These are phyloP conservation scores for Nothobranchius furzeri DNA, from an alignment of 2,113 vertebrate genomes.

Conservation along the genomic window DNA sequence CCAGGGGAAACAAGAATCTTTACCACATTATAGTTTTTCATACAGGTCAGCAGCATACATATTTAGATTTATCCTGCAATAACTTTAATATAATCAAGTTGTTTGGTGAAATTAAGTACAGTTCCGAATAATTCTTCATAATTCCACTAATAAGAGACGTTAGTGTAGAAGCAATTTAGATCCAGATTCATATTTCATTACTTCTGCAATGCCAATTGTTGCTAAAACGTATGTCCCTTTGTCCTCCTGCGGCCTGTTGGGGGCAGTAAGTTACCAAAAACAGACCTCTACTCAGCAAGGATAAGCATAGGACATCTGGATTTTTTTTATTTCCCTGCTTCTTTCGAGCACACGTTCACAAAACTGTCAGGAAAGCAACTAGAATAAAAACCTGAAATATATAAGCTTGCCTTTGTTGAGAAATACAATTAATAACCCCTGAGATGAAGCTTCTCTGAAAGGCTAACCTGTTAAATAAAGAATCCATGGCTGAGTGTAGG, in stretches of 20 bases:
- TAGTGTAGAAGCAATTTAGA: too few species aligned
- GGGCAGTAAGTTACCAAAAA: constrained; percentile 72
- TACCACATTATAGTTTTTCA: too few species aligned
- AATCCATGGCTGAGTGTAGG: constrained; percentile 52
- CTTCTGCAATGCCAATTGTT: too few species aligned
- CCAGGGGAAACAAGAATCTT: too few species aligned
- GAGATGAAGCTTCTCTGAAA: constrained; percentile 48
- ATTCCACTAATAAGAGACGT: too few species aligned
- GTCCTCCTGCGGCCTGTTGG: constrained; percentile 56
- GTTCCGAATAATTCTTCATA: too few species aligned
- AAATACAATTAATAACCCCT: constrained; percentile 60
- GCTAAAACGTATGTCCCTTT: neutral
- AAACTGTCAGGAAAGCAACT: constrained; percentile 30
- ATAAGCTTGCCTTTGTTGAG: constrained; percentile 30
- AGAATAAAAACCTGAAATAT: neutral
- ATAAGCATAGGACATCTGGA: constrained; percentile 42
- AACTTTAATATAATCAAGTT: too few species aligned
- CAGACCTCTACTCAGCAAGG: constrained; percentile 26
- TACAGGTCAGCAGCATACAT: too few species aligned
- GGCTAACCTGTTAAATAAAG: constrained; percentile 59
- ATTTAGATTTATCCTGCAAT: too few species aligned
- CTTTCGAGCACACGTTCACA: constrained; percentile 5
- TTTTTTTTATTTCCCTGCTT: neutral
- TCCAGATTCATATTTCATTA: too few species aligned
- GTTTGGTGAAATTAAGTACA: too few species aligned